Evolutionary conservation across 2,113 vertebrate genomes (phyloP), one percentile per base, ranked within the genome.

Genomic region (Danio rerio): DNA sequence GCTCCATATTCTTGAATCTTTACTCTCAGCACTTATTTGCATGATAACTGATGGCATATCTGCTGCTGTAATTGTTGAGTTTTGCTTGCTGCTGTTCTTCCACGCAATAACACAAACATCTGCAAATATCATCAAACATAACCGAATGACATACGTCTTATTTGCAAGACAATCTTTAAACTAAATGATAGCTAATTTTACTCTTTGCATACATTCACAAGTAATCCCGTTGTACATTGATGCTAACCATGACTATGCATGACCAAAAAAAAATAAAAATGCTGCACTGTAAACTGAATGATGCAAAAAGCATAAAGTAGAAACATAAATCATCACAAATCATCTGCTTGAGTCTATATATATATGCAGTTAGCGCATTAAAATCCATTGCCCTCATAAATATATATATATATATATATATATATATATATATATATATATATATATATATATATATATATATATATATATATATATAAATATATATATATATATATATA

Each of bases 101-200:
- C 50, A 70, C 58, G 74, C 50, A 55, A 61, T 71, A 53, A 62
- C 66, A 53, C 50, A 5, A 21, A 8, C 18, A 31, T n/a, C 56
- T 72, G 18, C 11, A 9, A 59, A 78, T 53, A 50, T 58, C 61
- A 53, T 81, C 42, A 58, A 31, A 69, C 47, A 50, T 63, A 9
- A 81, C 78, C 31, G 58, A 59, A 81, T 66, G 59, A 80, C 11
- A 20, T 63, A 52, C 79, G 45, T 79, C 69, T 84, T 47, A 81
- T 81, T 72, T 86, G 85, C 85, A 79, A 84, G 85, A 86, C 85
- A 86, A 86, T 83, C 84, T 65, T 61, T 72, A 53, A 68, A 42
- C 66, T 65, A 78, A 59, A 68, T 50, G 15, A 74, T 61, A 58
- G 78, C 82, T 74, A 55, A 47, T 69, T 49, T 62, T 78, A 76